phyloP scores from a whole-genome alignment of 2,113 vertebrate genomes.

The Paradoxurus hermaphroditus region DNA sequence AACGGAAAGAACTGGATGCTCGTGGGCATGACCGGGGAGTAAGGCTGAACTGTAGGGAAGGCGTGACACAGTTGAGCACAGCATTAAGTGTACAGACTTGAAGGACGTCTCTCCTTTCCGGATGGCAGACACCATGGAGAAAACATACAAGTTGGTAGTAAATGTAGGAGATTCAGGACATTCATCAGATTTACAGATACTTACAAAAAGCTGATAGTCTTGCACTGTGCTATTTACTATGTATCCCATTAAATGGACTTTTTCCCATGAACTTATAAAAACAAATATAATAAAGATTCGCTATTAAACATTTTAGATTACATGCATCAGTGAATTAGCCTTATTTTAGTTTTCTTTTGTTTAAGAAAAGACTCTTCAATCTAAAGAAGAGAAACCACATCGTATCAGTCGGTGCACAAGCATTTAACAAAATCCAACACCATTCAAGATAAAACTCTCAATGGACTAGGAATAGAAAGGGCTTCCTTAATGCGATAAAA shows the following conservation, averaged over 20 bases:
- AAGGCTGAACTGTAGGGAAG: not conserved
- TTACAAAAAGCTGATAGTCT: not conserved
- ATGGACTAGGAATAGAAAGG: not conserved
- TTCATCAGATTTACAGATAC: not conserved
- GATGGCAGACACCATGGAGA: not conserved
- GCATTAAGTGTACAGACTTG: not conserved
- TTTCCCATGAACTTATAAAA: not conserved
- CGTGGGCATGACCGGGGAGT: not conserved
- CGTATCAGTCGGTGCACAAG: not conserved
- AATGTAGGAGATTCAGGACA: not conserved
- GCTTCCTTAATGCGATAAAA: not conserved
- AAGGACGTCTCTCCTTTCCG: not conserved
- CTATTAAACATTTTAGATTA: not conserved
- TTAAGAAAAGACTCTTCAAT: not conserved
- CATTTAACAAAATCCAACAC: not conserved
- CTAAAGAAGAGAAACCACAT: not conserved
- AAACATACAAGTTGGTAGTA: not conserved
- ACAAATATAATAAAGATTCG: not conserved
- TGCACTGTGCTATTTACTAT: not conserved
- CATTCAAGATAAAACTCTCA: not conserved
- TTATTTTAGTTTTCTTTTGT: not conserved
- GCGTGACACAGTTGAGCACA: not conserved
- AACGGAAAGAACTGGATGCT: not conserved
- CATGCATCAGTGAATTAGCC: not conserved
- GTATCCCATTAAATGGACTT: not conserved